Base-by-base conservation (phyloP, 2,113 vertebrate genomes). In the Myrmophylax atrothorax region DNA sequence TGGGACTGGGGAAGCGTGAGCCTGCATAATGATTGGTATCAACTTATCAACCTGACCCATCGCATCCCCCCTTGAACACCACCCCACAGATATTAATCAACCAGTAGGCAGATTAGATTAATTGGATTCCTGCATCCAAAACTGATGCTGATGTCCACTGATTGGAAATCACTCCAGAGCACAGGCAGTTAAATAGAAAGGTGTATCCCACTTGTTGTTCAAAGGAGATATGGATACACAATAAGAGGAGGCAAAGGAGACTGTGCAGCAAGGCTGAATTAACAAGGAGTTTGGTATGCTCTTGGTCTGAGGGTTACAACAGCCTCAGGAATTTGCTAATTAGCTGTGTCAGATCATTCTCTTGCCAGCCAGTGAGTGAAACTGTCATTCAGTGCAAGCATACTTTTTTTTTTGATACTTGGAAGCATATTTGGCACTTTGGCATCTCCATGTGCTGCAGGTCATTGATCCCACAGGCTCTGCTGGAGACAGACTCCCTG, bases 241-340 rank as follows among this genome's bases (percentile, higher is more conserved):
- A 3, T 33, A 7, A 70, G 33, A 78, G 50, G 26, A 53, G 37
- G 50, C 33, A 92, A 59, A 73, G 40, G n/a, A 82, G 52, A 85
- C 33, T 1, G 4, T 8, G 18, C 29, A 78, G 40, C 26, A 23
- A 37, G 63, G 75, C 83, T 86, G 72, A 79, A 73, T 66, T 49
- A 85, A 29, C 49, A 64, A 26, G 33, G n/a, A 73, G n/a, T 35
- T 90, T 19, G 82, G 37, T 66, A 42, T 88, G 85, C 62, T 38
- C 85, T 46, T 79, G 90, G 62, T 88, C 83, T 84, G 82, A n/a
- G 35, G 33, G 85, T 94, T 95, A 73, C 85, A 72, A 42, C 72
- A 89, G 88, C 64, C 86, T 86, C 59, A 92, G 95, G 76, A 96
- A 94, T 96, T 92, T 90, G 72, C 47, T 92, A 86, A 94, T 96